Percentiles rank a stretch among this genome's conserved stretches.
phyloP scores from a whole-genome alignment of 2,888 invertebrate species.

The Drosophila neotestacea region DNA sequence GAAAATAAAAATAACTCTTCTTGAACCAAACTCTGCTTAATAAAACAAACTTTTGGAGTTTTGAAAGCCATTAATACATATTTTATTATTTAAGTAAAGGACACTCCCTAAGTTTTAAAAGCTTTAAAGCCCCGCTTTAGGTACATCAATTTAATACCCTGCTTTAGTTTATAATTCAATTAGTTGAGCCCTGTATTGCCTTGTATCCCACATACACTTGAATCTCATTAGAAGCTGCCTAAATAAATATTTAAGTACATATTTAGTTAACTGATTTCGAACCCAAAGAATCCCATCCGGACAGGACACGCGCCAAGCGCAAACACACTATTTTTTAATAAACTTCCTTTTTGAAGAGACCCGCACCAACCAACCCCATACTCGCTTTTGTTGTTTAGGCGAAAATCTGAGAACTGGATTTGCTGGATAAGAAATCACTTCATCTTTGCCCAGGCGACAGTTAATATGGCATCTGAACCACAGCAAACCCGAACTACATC shows the following conservation, averaged over 20 bases:
- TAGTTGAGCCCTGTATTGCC: slow-evolving; percentile 32
- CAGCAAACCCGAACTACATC: slow-evolving; percentile 6
- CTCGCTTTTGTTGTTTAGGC: slow-evolving; percentile 27
- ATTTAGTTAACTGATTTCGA: slow-evolving; percentile 78
- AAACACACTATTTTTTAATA: slow-evolving; percentile 78
- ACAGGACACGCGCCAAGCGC: slow-evolving; percentile 76
- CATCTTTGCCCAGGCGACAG: slow-evolving; percentile 67
- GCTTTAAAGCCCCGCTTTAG: neutral
- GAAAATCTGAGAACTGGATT: slow-evolving; percentile 65
- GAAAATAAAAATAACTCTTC: no score
- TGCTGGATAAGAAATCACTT: slow-evolving; percentile 80
- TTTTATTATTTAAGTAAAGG: neutral
- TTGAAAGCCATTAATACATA: no score
- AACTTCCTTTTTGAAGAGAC: slow-evolving; percentile 64
- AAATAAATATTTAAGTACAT: slow-evolving; percentile 73
- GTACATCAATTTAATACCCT: neutral
- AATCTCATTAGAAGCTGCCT: slow-evolving; percentile 72
- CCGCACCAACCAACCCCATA: slow-evolving; percentile 58
- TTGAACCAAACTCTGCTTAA: no score
- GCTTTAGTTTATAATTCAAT: slow-evolving; percentile 57
- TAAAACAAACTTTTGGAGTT: no score
- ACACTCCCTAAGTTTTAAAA: neutral
- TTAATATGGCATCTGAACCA: slow-evolving; percentile 55
- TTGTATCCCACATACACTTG: slow-evolving; percentile 51
- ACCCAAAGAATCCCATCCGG: slow-evolving; percentile 37